A percentile compares a stretch with the other conserved stretches of the same genome.
Evolutionary conservation across 1,140 invertebrate genomes (phyloP).

Genomic region (Drosophila albomicans): DNA sequence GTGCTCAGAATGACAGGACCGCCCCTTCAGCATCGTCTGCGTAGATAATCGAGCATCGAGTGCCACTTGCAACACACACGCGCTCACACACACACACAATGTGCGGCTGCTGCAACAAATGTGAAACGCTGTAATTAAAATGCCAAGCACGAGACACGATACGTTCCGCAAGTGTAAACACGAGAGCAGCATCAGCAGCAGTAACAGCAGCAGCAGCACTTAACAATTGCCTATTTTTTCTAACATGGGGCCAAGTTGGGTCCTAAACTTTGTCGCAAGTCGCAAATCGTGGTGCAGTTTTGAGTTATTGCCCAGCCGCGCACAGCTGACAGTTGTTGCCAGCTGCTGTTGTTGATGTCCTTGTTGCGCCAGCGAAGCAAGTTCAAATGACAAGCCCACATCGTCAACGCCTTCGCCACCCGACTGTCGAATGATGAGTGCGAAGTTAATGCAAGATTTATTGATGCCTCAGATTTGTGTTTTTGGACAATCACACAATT

Average conservation of each 20-base stretch:
- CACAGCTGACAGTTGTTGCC: conserved; percentile 59
- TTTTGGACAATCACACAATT: conserved; percentile 43
- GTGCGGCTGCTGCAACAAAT: conserved; percentile 34
- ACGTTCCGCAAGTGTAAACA: conserved; percentile 29
- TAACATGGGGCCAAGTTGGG: conserved; percentile 2
- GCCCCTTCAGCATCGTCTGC: conserved; percentile 53
- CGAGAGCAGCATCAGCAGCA: background rate
- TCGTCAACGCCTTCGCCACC: background rate
- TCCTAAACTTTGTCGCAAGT: conserved; percentile 17
- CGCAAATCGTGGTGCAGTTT: conserved; percentile 45
- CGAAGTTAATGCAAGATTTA: conserved; percentile 76
- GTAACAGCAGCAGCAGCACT: background rate
- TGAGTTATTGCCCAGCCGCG: conserved; percentile 68
- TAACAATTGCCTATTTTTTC: conserved; percentile 45
- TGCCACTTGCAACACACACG: conserved; percentile 50
- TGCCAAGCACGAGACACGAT: conserved; percentile 63
- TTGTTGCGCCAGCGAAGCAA: conserved; percentile 45
- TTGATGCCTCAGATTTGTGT: conserved; percentile 49
- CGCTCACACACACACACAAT: background rate
- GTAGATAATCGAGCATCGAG: conserved; percentile 68
- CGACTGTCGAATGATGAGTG: conserved; percentile 39
- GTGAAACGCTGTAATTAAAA: conserved; percentile 74
- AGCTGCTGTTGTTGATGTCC: conserved; percentile 30
- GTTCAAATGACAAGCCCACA: conserved; percentile 54
- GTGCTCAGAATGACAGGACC: conserved; percentile 2